Percentiles rank a stretch among this genome's conserved stretches.
Conservation (phyloP, 2,888 invertebrate genomes). For the Auanema sp. region DNA sequence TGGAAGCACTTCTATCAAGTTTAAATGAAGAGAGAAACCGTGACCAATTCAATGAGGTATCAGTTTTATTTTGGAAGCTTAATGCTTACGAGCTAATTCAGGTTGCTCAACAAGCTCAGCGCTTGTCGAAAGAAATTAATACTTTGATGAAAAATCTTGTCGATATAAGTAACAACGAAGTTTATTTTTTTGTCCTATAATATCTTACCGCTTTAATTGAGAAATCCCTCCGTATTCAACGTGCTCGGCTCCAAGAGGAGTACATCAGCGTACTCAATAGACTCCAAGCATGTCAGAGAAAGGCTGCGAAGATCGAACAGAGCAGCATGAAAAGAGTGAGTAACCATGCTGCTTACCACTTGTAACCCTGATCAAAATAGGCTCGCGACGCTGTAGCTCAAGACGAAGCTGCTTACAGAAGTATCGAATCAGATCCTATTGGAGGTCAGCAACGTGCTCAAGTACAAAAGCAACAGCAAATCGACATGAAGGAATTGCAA, state of each 20-base stretch:
- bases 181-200: constrained; percentile 1
- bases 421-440: constrained; percentile 4
- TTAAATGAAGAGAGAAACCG: constrained; percentile 34
- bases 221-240: constrained; percentile 47
- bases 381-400: constrained; percentile 30
- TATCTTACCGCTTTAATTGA: constrained; percentile 21
- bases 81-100: constrained; percentile 12
- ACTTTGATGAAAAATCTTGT: constrained; percentile 52
- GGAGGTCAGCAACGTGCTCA: constrained; percentile 38
- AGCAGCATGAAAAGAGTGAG: constrained; percentile 24
- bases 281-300: constrained; percentile 52
- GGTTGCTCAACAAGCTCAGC: constrained; percentile 47
- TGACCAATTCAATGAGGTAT: constrained; percentile 40
- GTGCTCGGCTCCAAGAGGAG: constrained; percentile 59
- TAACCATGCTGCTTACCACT: neutral
- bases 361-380: constrained; percentile 8
- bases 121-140: constrained; percentile 54
- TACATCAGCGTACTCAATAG: constrained; percentile 55
- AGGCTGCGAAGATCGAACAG: constrained; percentile 46
- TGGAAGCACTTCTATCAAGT: constrained; percentile 34
- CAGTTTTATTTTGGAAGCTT: neutral
- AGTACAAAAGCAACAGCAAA: constrained; percentile 33
- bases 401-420: constrained; percentile 9
- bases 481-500: constrained; percentile 53
- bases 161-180: constrained; percentile 32